A percentile compares a stretch with the other conserved stretches of the same genome.
phyloP scores from a whole-genome alignment of 2,888 invertebrate genomes.

The Epinotia demarniana region DNA sequence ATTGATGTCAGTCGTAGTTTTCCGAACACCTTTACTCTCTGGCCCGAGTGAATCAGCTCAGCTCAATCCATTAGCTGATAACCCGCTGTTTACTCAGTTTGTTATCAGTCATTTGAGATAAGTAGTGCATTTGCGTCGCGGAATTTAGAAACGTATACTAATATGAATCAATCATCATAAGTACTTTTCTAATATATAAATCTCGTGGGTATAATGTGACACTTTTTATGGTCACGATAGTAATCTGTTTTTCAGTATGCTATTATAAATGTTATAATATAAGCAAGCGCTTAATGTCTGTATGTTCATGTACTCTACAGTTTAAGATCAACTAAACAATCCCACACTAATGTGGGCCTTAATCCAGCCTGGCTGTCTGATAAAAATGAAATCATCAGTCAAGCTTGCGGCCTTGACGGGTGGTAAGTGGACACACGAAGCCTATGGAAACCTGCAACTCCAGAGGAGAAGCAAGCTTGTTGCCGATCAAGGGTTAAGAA shows the following conservation, averaged over 20 bases:
- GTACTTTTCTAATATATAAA: not conserved
- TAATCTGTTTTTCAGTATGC: not conserved
- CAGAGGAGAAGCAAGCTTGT: not conserved
- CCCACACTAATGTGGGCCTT: too few species aligned
- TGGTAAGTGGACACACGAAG: not conserved
- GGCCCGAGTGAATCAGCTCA: slow-evolving; percentile 21
- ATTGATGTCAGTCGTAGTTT: slow-evolving; percentile 19
- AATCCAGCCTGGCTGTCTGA: too few species aligned
- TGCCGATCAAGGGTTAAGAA: too few species aligned
- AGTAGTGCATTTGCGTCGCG: slow-evolving; percentile 16
- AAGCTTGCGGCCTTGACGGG: not conserved
- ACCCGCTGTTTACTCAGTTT: slow-evolving; percentile 10
- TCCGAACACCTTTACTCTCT: slow-evolving; percentile 34
- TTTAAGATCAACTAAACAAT: not conserved
- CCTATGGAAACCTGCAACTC: not conserved
- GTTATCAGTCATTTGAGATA: slow-evolving; percentile 28
- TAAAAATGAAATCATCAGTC: too few species aligned
- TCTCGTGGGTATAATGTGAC: not conserved
- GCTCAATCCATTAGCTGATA: slow-evolving; percentile 33
- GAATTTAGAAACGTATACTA: not conserved
- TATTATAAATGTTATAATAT: not conserved
- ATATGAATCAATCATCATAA: not conserved
- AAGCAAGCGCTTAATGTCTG: too few species aligned
- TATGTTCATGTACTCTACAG: not conserved
- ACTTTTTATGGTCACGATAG: not conserved